Evolutionary conservation across 2,888 invertebrate species (phyloP).

Genomic region (Scaptomyza caliginosa): DNA sequence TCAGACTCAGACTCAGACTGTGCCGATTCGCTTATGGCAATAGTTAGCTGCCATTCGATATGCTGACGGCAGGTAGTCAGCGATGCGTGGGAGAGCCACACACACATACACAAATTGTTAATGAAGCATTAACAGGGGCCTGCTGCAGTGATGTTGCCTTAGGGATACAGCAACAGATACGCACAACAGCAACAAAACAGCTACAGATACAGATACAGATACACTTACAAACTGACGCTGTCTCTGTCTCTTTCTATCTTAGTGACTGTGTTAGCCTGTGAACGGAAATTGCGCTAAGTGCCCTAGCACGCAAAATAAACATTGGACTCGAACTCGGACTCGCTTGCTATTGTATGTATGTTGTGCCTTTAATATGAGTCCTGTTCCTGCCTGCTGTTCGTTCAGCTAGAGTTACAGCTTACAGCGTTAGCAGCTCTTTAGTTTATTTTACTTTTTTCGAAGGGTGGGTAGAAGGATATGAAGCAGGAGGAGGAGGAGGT

Average conservation of each 20-base stretch:
- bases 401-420: neutral
- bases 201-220: constrained; percentile 16
- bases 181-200: constrained; percentile 12
- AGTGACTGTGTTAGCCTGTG: constrained; percentile 50
- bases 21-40: constrained; percentile 49
- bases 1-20: too few relatives aligned
- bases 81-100: constrained; percentile 41
- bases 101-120: constrained; percentile 49
- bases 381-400: constrained; percentile 8
- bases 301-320: constrained; percentile 73
- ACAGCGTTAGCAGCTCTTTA: constrained; percentile 13
- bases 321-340: constrained; percentile 39
- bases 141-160: constrained; percentile 33
- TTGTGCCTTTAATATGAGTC: constrained; percentile 39
- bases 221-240: neutral
- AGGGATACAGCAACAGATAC: constrained; percentile 22
- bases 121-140: constrained; percentile 65
- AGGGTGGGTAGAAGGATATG: too few relatives aligned
- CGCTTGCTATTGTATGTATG: neutral
- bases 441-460: constrained; percentile 31
- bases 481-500: too few relatives aligned
- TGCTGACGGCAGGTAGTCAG: constrained; percentile 60
- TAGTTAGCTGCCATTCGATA: constrained; percentile 68
- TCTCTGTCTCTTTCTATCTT: neutral
- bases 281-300: constrained; percentile 73